These are phyloP conservation scores for Mesochorus sp. DNA, from an alignment of 2,888 invertebrate species.

Conservation along the genomic window DNA sequence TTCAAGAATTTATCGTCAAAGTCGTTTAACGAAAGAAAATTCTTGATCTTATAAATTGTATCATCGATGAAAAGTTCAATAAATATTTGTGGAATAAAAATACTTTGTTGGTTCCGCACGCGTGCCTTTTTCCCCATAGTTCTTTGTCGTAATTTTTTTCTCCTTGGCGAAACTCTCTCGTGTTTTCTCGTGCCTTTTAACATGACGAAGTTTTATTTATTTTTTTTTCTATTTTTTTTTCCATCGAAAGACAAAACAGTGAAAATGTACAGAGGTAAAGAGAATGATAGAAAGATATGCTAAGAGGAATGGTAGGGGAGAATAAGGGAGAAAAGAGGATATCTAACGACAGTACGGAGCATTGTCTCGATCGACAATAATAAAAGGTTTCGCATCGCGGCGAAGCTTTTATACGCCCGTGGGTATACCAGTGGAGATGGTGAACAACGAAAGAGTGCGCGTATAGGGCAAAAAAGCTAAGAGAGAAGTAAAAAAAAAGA, in stretches of 20 bases:
- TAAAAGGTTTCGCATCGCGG: slow-evolving; percentile 76
- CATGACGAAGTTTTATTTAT: slow-evolving; percentile 4
- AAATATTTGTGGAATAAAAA: background rate
- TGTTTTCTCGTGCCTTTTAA: slow-evolving; percentile 16
- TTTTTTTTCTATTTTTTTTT: slow-evolving; percentile 15
- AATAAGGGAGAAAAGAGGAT: background rate
- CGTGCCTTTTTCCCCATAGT: background rate
- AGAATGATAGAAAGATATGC: slow-evolving; percentile 7
- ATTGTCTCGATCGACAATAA: slow-evolving; percentile 76
- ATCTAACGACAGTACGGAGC: slow-evolving; percentile 54
- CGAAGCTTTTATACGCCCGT: slow-evolving; percentile 52
- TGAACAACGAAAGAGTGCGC: slow-evolving; percentile 38
- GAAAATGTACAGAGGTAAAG: slow-evolving; percentile 13
- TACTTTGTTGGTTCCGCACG: background rate
- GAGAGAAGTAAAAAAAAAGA: slow-evolving; percentile 57
- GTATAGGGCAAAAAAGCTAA: slow-evolving; percentile 46
- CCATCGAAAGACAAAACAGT: slow-evolving; percentile 22
- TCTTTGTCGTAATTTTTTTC: background rate
- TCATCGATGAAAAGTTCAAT: no score
- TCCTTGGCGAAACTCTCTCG: slow-evolving; percentile 7
- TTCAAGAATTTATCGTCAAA: no score
- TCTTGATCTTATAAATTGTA: no score
- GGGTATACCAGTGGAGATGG: slow-evolving; percentile 37
- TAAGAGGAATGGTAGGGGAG: slow-evolving; percentile 3
- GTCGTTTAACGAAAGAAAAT: no score